A percentile compares a stretch with the other conserved stretches of the same genome.
Evolutionary conservation across 2,797 vertebrate species (phyloP).

Genomic region (Poecile montanus): DNA sequence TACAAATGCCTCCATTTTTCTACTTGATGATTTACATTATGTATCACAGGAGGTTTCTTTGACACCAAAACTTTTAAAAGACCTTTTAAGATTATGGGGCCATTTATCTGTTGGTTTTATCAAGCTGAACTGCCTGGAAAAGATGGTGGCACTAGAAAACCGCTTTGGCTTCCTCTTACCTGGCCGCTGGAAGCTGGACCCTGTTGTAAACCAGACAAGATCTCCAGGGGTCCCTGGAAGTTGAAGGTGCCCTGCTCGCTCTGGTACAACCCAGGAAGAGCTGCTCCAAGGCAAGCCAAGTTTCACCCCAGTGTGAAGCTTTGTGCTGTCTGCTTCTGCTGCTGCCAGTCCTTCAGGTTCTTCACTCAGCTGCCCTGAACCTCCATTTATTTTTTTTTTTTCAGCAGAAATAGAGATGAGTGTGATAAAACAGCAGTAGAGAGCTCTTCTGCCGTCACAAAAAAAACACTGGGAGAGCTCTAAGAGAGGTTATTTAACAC

Average conservation of each 20-base stretch:
- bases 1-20: neutral
- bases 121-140: neutral
- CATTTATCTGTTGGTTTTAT: neutral
- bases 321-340: neutral
- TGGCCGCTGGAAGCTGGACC: neutral
- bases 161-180: neutral
- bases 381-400: neutral
- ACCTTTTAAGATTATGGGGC: neutral
- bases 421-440: neutral
- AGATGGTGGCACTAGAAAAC: neutral
- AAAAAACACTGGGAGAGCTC: neutral
- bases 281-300: neutral
- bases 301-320: accelerated
- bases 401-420: neutral
- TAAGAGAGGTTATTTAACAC: neutral
- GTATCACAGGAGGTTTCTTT: neutral
- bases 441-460: neutral
- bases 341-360: neutral
- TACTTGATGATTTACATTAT: neutral
- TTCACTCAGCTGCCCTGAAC: neutral
- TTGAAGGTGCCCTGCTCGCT: neutral
- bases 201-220: neutral
- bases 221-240: neutral
- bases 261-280: neutral
- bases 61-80: neutral